A percentile compares a stretch with the other conserved stretches of the same genome.
Evolutionary conservation across 2,113 vertebrate genomes (phyloP).

Genomic region (Hyperopisus bebe): DNA sequence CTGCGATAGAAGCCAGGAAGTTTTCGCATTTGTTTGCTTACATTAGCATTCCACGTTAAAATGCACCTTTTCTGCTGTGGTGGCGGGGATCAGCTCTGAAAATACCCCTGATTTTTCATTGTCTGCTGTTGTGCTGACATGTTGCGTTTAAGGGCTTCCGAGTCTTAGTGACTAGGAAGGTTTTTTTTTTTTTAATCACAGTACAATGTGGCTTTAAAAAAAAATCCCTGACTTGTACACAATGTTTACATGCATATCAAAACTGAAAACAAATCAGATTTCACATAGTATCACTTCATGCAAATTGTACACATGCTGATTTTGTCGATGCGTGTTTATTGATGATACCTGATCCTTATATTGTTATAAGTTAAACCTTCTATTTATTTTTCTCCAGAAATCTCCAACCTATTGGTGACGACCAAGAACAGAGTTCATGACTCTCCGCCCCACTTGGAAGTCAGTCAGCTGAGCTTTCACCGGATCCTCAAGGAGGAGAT

Average conservation of each 20-base stretch:
- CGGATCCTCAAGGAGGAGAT: conserved; percentile 90
- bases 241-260: background rate
- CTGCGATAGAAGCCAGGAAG: conserved; percentile 2
- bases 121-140: background rate
- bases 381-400: conserved; percentile 56
- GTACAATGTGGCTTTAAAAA: background rate
- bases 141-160: background rate
- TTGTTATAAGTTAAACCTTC: background rate
- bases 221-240: background rate
- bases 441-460: conserved; percentile 53
- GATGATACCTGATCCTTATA: background rate
- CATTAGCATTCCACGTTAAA: conserved; percentile 10
- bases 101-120: background rate
- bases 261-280: background rate
- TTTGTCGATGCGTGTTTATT: background rate
- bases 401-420: conserved; percentile 89
- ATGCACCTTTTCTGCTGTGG: background rate
- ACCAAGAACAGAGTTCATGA: conserved; percentile 71
- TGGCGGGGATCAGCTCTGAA: background rate
- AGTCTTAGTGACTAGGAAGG: background rate
- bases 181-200: background rate
- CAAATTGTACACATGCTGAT: background rate
- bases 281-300: background rate
- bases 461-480: conserved; percentile 84
- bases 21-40: background rate